Conservation (phyloP, 2,113 vertebrate species). For the Nycticryphes semicollaris region DNA sequence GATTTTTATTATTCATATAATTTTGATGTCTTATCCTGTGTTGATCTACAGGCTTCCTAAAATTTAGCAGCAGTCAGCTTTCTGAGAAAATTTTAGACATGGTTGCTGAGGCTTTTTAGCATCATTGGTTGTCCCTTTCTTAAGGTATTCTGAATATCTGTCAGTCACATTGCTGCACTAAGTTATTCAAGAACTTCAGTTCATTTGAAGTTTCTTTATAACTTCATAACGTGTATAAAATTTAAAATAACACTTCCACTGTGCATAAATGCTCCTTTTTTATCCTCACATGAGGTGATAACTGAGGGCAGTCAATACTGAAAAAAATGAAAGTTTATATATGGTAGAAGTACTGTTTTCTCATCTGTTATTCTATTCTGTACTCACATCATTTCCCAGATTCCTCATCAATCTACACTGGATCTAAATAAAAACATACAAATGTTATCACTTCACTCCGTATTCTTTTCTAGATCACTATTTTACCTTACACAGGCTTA, state of each 20-base stretch:
- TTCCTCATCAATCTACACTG: not conserved
- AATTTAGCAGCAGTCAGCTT: not conserved
- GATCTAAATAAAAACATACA: not conserved
- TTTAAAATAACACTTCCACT: not conserved
- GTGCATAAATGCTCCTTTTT: not conserved
- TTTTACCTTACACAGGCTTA: not conserved
- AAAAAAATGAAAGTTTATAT: not conserved
- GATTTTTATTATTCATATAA: not conserved
- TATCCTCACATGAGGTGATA: not conserved
- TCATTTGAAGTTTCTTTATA: not conserved
- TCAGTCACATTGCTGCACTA: not conserved
- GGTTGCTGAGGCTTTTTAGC: not conserved
- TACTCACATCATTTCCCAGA: not conserved
- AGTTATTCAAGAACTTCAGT: not conserved
- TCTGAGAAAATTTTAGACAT: not conserved
- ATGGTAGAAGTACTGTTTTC: not conserved
- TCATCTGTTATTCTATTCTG: not conserved
- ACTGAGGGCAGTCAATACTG: not conserved
- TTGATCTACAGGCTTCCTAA: not conserved
- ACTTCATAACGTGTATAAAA: not conserved
- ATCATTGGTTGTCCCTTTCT: not conserved
- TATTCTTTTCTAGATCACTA: not conserved
- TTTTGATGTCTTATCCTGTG: not conserved
- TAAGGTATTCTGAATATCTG: not conserved
- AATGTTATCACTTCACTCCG: not conserved